These are phyloP conservation scores for Tipula vernalis DNA, from an alignment of 2,888 invertebrate genomes.

Conservation along the genomic window DNA sequence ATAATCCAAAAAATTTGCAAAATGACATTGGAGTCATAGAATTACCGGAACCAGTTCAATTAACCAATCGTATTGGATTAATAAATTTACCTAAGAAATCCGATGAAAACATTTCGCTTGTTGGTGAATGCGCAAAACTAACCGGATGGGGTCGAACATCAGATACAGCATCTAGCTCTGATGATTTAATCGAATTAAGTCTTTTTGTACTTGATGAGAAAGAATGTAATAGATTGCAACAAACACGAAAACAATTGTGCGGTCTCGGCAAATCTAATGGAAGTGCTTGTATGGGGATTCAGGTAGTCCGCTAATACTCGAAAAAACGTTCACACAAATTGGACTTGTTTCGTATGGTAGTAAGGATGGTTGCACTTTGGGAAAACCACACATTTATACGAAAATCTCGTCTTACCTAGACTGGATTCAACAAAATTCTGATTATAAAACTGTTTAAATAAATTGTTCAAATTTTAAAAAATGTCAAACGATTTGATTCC, in stretches of 20 bases:
- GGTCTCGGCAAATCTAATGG: not conserved
- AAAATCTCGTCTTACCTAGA: not conserved
- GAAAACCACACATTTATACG: not conserved
- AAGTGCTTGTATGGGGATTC: not conserved
- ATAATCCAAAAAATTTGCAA: not conserved
- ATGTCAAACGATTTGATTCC: no score
- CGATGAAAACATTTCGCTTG: not conserved
- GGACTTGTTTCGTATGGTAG: not conserved
- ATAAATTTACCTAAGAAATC: not conserved
- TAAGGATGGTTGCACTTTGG: not conserved
- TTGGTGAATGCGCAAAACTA: not conserved
- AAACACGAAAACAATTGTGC: not conserved
- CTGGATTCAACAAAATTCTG: not conserved
- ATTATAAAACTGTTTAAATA: no score
- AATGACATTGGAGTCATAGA: not conserved
- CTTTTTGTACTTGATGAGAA: not conserved
- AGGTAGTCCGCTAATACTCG: not conserved
- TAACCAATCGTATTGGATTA: not conserved
- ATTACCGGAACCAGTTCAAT: not conserved
- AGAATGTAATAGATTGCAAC: not conserved
- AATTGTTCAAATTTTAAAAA: no score
- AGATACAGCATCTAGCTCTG: no score
- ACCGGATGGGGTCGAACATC: not conserved
- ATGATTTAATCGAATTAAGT: no score
- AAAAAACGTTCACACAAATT: not conserved